Evolutionary conservation across 53 echinoderm and acorn worm genomes (phyloP).

Genomic region (Luidia sarsii): DNA sequence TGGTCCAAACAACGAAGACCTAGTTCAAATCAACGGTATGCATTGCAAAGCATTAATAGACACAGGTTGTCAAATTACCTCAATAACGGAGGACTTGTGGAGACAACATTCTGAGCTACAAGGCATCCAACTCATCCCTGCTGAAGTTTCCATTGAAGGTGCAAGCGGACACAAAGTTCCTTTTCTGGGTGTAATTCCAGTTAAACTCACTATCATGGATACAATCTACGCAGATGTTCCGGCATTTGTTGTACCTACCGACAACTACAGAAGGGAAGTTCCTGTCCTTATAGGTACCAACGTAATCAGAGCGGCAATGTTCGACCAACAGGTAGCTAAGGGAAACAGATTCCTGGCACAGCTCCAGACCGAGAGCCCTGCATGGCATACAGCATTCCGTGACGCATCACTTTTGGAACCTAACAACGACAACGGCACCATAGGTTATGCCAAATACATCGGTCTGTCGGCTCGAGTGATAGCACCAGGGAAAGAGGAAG

Average conservation of each 20-base stretch:
- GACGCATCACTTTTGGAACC: background rate
- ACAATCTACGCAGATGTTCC: slow-evolving; percentile 33
- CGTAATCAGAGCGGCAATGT: slow-evolving; percentile 18
- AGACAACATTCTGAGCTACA: background rate
- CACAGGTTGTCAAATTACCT: slow-evolving; percentile 33
- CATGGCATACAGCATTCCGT: slow-evolving; percentile 31
- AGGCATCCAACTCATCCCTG: background rate
- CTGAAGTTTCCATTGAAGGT: background rate
- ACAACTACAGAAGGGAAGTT: slow-evolving; percentile 28
- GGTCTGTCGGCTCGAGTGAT: slow-evolving; percentile 2
- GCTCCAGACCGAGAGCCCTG: slow-evolving; percentile 16
- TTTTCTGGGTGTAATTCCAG: background rate
- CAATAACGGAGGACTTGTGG: slow-evolving; percentile 14
- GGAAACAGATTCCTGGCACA: background rate
- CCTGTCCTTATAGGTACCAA: slow-evolving; percentile 58
- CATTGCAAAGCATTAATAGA: slow-evolving; percentile 15
- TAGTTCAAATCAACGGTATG: background rate
- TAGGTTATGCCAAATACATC: slow-evolving; percentile 8
- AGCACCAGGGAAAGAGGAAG: slow-evolving; percentile 24
- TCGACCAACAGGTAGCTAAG: background rate
- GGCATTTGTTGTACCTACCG: slow-evolving; percentile 49
- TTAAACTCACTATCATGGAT: background rate
- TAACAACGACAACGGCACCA: background rate
- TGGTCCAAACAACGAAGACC: background rate
- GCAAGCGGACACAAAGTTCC: slow-evolving; percentile 17